Base-by-base conservation (phyloP, 2,797 vertebrate genomes). In the Mus minutoides region DNA sequence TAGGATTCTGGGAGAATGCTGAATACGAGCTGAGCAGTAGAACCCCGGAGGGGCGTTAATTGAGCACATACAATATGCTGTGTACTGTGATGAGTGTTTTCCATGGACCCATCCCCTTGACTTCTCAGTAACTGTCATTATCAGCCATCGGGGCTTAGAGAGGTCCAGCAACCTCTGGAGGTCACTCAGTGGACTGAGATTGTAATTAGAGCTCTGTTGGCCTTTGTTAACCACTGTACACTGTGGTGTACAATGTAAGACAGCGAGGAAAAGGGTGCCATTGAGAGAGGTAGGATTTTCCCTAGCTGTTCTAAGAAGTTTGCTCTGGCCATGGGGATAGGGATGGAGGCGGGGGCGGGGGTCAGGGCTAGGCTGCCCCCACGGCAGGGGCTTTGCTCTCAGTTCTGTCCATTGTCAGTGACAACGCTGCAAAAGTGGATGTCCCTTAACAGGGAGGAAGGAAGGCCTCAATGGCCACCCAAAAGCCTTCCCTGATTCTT, bases 131-230 rank as follows among this genome's bases (percentile, higher is more conserved):
- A 6, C 34, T 10, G 17, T 83, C 52, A 49, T 60, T 52, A 58
- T 76, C 79, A 87, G 21, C n/a, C 34, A 4, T 22, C 78, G 91
- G 40, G 31, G 49, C 77, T 83, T 90, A 58, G 89, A 89, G 89
- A 88, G 79, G 79, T 62, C 67, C n/a, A 71, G 26, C 10, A 31
- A 54, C 71, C 91, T 76, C 64, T 69, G 60, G 75, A 22, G 52
- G n/a, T 82, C 82, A 71, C 77, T 77, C 73, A 37, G 90, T 89
- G 71, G 90, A 37, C 78, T 84, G 91, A 89, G 92, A 52, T 69
- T 60, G 88, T 92, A 92, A 94, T 73, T 49, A 88, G 4, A 34
- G 34, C 56, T 52, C 12, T 37, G 3, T 49, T n/a, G 37, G 76
- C 88, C 24, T 31, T 76, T 89, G 46, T 84, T 71, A 87, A 75